Base-by-base conservation (phyloP, 2,888 invertebrate genomes). In the Drosophila longiperda region DNA sequence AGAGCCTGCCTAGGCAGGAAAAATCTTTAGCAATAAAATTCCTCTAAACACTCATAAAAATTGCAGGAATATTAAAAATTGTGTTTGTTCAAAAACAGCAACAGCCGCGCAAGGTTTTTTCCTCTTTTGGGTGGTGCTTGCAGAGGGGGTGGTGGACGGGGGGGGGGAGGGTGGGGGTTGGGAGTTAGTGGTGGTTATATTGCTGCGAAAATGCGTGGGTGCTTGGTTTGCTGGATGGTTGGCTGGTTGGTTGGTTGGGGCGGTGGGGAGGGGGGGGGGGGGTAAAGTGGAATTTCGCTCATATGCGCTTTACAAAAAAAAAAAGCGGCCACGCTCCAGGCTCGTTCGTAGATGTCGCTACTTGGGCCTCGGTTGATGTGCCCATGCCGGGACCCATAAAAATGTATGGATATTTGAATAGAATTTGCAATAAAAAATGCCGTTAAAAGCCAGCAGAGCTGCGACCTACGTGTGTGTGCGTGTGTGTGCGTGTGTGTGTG, bases 51-150 rank as follows among this genome's bases (percentile, higher is more conserved):
- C 91, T 92, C 92, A 92, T 92, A 92, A 92, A 92, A 92, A 92
- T 91, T 91, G 91, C 91, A 91, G 83, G 92, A 90, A 92, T 92
- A 92, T 92, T 92, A 92, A 92, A 92, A 92, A 91, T 91, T 92
- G 90, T 91, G 91, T 92, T 92, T 92, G 89, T 88, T 92, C 91
- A 85, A 83, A 77, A 58, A 53, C 42, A 72, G 77, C 60, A 73
- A 79, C 70, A 73, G 66, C 61, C 60, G 66, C 76, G 82, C 52
- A 75, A 68, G 58, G 67, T 75, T 62, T 55, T 59, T 60, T 26
- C 32, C 42, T 53, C 36, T 36, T 40, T 52, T 33, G 58, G 34
- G 48, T n/a, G 61, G 23, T 23, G 45, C 45, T 36, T 36, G 50
- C 5, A 0, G 6, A 5, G 29, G 1, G 26, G 4, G 0, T 3